Base-by-base conservation (phyloP, 2,113 vertebrate species). In the Hippocampus barbouri region DNA sequence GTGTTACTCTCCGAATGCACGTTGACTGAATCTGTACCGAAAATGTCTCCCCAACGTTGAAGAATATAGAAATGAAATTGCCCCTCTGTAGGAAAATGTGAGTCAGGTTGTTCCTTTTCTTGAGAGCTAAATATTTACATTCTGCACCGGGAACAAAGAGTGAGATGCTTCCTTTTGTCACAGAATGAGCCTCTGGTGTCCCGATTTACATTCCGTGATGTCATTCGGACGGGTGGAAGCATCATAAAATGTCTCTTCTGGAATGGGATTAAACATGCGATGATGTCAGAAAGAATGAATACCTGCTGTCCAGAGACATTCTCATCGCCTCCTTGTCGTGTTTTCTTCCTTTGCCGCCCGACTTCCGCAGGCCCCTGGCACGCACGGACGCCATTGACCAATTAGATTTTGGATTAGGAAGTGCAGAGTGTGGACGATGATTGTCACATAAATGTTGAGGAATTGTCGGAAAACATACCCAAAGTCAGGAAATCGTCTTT, bases 401-500 rank as follows among this genome's bases (percentile, higher is more conserved):
- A 7, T 30, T 62, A 5, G 38, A 72, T 4, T 68, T 41, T 70
- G 23, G 59, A 69, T 67, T 47, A 14, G 20, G 49, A 16, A 21
- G 16, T 23, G 53, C 5, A 59, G 49, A 59, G 38, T 54, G 4
- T 4, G 25, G 8, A 30, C 14, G 51, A 61, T 18, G 53, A 9
- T 34, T 4, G 6, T 12, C 5, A 74, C 54, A 67, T 1, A 5
- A 66, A 41, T 30, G 34, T 66, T 14, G 53, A 25, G 16, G 34
- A 81, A 34, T 27, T 64, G 15, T 27, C 14, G 66, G 34, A 38
- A 69, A 43, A 79, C 85, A 79, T 88, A 95, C 95, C 95, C 95
- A 91, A 97, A 97, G 88, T 97, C 95, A 82, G 95, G 94, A 88
- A 97, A 97, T 84, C 94, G 88, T 84, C 95, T 92, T 90, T 93